Conservation (phyloP, 2,113 vertebrate genomes). For the Hemicordylus capensis region DNA sequence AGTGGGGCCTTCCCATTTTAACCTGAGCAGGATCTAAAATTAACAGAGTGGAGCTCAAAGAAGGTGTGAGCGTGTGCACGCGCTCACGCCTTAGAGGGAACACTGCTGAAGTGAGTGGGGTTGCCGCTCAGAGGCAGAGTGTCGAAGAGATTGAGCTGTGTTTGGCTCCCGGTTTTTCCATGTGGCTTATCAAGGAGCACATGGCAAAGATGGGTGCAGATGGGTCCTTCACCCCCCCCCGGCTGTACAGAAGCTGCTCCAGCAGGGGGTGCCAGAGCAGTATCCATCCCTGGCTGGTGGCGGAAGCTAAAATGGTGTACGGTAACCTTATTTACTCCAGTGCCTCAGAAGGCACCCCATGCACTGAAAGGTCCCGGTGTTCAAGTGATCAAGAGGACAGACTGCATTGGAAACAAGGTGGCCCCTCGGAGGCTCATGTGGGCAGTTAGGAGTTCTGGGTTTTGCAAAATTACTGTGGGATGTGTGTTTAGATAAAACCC, state of each 20-base stretch:
- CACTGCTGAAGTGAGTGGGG: too few relatives aligned
- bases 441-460: not conserved
- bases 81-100: too few relatives aligned
- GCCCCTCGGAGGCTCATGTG: not conserved
- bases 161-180: too few relatives aligned
- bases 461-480: not conserved
- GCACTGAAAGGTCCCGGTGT: rapidly evolving
- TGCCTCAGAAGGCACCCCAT: not conserved
- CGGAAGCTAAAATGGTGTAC: not conserved
- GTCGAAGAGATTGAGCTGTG: too few relatives aligned
- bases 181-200: too few relatives aligned
- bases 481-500: too few relatives aligned
- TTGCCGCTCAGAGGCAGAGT: not conserved
- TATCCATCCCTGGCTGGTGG: not conserved
- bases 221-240: too few relatives aligned
- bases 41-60: too few relatives aligned
- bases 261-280: not conserved
- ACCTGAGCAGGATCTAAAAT: too few relatives aligned
- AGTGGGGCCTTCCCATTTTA: too few relatives aligned
- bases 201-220: too few relatives aligned
- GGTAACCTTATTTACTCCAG: not conserved
- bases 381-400: not conserved
- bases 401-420: not conserved
- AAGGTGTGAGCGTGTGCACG: too few relatives aligned
- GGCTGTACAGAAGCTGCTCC: not conserved